Percentiles rank a stretch among this genome's conserved stretches.
Evolutionary conservation across 2,888 invertebrate species (phyloP).

Genomic region (Scaptomyza flava): DNA sequence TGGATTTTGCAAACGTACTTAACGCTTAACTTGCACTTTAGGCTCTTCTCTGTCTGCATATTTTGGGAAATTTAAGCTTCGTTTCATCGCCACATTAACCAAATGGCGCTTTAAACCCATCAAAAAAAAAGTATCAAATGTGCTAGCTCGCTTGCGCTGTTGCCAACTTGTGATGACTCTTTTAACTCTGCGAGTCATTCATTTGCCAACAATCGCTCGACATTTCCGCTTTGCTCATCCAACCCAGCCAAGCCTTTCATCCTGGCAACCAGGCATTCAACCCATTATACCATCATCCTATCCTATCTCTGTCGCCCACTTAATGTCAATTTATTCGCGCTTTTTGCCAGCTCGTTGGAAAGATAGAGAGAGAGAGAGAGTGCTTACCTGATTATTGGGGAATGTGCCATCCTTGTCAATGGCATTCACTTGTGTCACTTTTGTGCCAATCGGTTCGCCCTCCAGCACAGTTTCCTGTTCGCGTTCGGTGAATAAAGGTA

Average conservation of each 20-base stretch:
- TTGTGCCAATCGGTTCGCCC: conserved; percentile 97
- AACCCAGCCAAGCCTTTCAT: no score
- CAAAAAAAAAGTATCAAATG: background rate
- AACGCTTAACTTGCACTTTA: conserved; percentile 11
- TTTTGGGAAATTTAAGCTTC: conserved; percentile 2
- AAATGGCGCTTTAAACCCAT: conserved; percentile 36
- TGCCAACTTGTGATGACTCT: conserved; percentile 17
- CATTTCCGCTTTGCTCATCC: conserved; percentile 46
- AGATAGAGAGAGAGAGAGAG: background rate
- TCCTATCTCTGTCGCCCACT: background rate
- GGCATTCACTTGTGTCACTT: conserved; percentile 97
- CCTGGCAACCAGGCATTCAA: background rate
- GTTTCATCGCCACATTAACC: conserved; percentile 35
- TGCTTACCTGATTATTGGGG: conserved; percentile 94
- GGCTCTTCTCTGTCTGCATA: background rate
- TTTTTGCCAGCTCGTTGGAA: background rate
- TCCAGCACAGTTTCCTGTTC: conserved; percentile 97
- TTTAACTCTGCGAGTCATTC: conserved; percentile 45
- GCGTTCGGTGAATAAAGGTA: conserved; percentile 96
- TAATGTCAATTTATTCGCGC: conserved; percentile 26
- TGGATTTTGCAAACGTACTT: background rate
- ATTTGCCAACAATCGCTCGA: conserved; percentile 62
- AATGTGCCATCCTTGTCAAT: conserved; percentile 98
- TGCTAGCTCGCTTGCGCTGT: background rate
- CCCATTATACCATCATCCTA: background rate